Evolutionary conservation across 2,113 vertebrate genomes (phyloP).

Genomic region (Sinocyclocheilus anophthalmus): DNA sequence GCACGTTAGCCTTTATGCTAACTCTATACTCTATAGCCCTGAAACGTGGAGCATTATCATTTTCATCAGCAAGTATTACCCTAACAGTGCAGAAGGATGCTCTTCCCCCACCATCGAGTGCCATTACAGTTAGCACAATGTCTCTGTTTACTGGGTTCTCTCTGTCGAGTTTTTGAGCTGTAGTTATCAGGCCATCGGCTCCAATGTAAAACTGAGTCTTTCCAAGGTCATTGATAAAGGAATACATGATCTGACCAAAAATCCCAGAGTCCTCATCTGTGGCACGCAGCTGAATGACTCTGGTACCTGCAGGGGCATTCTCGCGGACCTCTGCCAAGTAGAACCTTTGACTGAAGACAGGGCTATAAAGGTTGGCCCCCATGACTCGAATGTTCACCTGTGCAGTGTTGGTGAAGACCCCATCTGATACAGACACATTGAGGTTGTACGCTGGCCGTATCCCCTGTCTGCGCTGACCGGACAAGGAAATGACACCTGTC

Average conservation of each 20-base stretch:
- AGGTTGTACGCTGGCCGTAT: constrained; percentile 88
- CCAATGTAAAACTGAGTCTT: constrained; percentile 88
- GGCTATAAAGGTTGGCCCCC: constrained; percentile 93
- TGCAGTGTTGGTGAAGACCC: constrained; percentile 92
- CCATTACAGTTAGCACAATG: constrained; percentile 87
- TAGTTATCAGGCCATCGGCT: constrained; percentile 84
- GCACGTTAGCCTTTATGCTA: constrained; percentile 92
- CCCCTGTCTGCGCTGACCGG: constrained; percentile 87
- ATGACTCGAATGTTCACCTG: constrained; percentile 89
- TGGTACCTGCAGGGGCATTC: constrained; percentile 83
- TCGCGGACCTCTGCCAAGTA: constrained; percentile 91
- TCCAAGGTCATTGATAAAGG: constrained; percentile 92
- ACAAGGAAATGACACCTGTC: constrained; percentile 88
- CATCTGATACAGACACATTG: constrained; percentile 95
- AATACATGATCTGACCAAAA: constrained; percentile 88
- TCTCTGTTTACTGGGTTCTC: constrained; percentile 87
- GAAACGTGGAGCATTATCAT: constrained; percentile 93
- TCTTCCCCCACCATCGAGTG: constrained; percentile 92
- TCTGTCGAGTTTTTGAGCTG: constrained; percentile 86
- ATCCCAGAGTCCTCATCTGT: constrained; percentile 90
- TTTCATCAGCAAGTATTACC: constrained; percentile 92
- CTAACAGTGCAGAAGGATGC: constrained; percentile 89
- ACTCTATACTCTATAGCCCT: constrained; percentile 88
- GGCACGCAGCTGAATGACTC: constrained; percentile 86
- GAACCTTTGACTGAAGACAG: constrained; percentile 89